Base-by-base conservation (phyloP, 2,888 invertebrate genomes). In the Microplitis deprimator region DNA sequence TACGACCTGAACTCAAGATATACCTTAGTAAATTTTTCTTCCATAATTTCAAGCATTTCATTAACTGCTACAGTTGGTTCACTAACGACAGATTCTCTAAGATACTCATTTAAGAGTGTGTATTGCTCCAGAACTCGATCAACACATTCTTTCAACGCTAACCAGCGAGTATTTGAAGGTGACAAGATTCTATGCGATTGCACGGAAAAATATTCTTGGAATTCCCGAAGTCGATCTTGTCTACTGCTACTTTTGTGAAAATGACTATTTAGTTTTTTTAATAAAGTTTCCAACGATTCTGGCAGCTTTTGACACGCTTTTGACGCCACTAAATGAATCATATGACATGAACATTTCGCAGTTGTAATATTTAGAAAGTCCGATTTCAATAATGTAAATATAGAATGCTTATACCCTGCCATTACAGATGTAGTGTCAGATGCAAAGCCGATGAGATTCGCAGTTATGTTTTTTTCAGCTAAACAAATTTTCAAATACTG, bases 231-330 rank as follows among this genome's bases (percentile, higher is more conserved):
- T 83, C 78, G 83, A 82, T 81, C 39, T 74, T 72, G 76, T 29
- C 83, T 81, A 65, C 71, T 70, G 69, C 73, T 71, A 75, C 84
- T 85, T 50, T 84, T 77, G 68, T 74, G 81, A 72, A 86, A 86
- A 77, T 86, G 83, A 29, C 77, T 62, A 13, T 81, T 82, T 71
- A 85, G 62, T 80, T 83, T 86, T 65, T 85, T 74, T 16, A 84
- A 29, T 10, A 75, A 38, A 69, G 61, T 62, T 39, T 69, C 69
- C 1, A 75, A 60, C 50, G 75, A 79, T 40, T 77, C 74, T 6
- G 88, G 88, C 20, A 89, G 79, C 79, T 84, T 84, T 4, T 86
- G 77, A 79, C 87, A 88, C 29, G 88, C 87, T 79, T 87, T 84
- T 8, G 83, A 83, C 72, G 86, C 80, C 60, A 84, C 81, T 74